These are phyloP conservation scores for Temnothorax nylanderi DNA, from an alignment of 1,140 invertebrate species.

Conservation along the genomic window DNA sequence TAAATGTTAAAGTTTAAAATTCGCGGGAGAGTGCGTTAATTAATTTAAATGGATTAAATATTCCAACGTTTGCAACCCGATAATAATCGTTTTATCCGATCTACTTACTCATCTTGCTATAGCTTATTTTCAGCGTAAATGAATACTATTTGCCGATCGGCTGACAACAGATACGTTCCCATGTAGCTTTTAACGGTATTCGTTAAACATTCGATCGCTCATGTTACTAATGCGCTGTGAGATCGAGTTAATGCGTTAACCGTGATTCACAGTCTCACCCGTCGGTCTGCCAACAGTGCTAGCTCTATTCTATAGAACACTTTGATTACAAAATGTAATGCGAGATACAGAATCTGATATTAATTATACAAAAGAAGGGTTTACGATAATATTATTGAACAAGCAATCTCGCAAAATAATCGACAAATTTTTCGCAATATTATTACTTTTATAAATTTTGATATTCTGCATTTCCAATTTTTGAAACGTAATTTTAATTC, in stretches of 20 bases:
- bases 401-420: neutral
- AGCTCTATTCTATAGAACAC: neutral
- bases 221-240: conserved; percentile 21
- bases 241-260: conserved; percentile 20
- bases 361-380: neutral
- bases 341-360: neutral
- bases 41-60: conserved; percentile 26
- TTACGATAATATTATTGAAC: neutral
- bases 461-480: neutral
- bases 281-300: too few relatives aligned
- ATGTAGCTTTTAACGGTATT: conserved; percentile 2
- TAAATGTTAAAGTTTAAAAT: conserved; percentile 19
- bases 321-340: conserved; percentile 7
- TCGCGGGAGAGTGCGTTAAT: conserved; percentile 2
- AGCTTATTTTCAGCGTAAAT: neutral
- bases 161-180: neutral
- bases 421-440: neutral
- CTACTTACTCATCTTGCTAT: neutral
- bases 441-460: neutral
- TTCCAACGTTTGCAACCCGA: neutral
- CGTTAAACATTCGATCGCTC: conserved; percentile 34
- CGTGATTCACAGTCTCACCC: neutral
- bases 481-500: neutral
- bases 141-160: neutral
- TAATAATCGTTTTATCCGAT: neutral